Evolutionary conservation across 1,140 invertebrate species (phyloP).

Genomic region (Caenorhabditis inopinata): DNA sequence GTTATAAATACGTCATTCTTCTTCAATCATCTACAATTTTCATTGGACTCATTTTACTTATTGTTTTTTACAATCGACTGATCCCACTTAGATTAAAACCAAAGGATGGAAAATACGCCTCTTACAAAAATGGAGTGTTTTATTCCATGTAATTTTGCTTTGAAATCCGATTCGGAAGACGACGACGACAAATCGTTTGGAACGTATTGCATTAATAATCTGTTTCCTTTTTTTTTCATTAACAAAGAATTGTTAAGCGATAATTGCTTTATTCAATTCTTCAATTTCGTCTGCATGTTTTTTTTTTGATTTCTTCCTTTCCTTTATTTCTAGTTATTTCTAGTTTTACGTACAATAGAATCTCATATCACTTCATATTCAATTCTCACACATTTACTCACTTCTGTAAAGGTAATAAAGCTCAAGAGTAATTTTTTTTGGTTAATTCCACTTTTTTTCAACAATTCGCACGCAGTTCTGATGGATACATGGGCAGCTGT

Average conservation of each 20-base stretch:
- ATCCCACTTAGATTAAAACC: constrained; percentile 44
- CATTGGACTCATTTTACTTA: constrained; percentile 35
- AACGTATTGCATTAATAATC: neutral
- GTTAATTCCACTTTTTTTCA: too few relatives aligned
- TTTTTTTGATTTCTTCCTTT: too few relatives aligned
- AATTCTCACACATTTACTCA: too few relatives aligned
- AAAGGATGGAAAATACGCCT: neutral
- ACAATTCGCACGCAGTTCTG: neutral
- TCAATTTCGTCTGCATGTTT: too few relatives aligned
- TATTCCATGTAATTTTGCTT: constrained; percentile 30
- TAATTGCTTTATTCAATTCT: too few relatives aligned
- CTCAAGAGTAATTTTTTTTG: too few relatives aligned
- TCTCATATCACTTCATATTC: too few relatives aligned
- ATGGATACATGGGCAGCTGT: neutral
- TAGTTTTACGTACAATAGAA: too few relatives aligned
- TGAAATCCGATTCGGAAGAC: neutral
- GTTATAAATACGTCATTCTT: constrained; percentile 35
- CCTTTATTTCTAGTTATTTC: too few relatives aligned
- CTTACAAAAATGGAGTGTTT: constrained; percentile 40
- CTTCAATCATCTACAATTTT: constrained; percentile 25
- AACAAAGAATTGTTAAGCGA: too few relatives aligned
- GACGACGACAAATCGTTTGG: neutral
- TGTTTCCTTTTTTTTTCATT: neutral
- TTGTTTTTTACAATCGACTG: constrained; percentile 39
- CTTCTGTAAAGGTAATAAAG: too few relatives aligned